A percentile compares a stretch with the other conserved stretches of the same genome.
These are phyloP conservation scores for Laticauda laticaudata DNA, from an alignment of 2,113 vertebrate genomes.

Conservation along the genomic window DNA sequence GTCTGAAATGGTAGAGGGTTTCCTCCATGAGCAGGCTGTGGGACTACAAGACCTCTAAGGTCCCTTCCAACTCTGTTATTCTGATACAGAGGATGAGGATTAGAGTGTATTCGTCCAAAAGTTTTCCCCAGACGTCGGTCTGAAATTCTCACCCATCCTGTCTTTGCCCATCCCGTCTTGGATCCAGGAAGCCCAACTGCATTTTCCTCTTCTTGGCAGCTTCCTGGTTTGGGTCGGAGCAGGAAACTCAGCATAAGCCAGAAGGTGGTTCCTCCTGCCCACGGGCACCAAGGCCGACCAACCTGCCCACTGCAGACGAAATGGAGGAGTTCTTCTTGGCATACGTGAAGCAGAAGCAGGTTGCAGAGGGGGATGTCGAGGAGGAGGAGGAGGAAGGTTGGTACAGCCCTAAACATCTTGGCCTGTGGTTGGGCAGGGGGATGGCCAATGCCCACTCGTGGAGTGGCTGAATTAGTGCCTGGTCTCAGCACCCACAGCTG, in stretches of 20 bases:
- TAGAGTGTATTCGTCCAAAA: no score
- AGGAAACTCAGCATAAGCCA: not conserved
- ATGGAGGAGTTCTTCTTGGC: conserved; percentile 79
- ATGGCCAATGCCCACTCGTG: not conserved
- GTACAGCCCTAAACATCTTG: not conserved
- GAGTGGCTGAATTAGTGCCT: not conserved
- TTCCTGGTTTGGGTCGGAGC: conserved; percentile 75
- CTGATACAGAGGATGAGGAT: not conserved
- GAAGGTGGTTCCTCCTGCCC: not conserved
- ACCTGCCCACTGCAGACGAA: conserved; percentile 36
- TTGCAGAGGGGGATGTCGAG: conserved; percentile 78
- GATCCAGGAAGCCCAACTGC: not conserved
- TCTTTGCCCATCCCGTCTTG: no score
- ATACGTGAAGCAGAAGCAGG: conserved; percentile 79
- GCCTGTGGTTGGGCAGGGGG: not conserved
- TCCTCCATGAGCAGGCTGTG: not conserved
- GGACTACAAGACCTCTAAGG: not conserved
- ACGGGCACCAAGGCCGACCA: not conserved
- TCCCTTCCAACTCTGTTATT: not conserved
- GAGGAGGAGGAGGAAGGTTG: conserved; percentile 67
- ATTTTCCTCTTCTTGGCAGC: conserved; percentile 41
- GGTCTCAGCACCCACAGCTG: not conserved
- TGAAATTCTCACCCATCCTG: not conserved
- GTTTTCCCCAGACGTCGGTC: not conserved
- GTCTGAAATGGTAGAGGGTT: not conserved